These are phyloP conservation scores for Anarsia innoxiella DNA, from an alignment of 2,888 invertebrate species.

Conservation along the genomic window DNA sequence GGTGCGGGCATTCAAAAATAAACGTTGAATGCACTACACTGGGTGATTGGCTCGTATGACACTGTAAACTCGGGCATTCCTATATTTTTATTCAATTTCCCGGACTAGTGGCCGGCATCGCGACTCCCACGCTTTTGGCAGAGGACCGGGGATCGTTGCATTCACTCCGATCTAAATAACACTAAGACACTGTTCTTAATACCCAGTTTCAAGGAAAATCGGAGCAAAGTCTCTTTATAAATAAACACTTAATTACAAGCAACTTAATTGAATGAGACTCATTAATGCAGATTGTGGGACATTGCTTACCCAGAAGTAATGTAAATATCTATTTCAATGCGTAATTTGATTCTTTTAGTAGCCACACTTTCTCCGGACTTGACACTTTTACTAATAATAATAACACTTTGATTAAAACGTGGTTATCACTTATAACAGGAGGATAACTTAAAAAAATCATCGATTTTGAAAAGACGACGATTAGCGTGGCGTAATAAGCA, in stretches of 20 bases:
- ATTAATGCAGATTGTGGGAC: constrained; percentile 1
- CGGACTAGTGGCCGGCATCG: constrained; percentile 31
- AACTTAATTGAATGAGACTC: constrained; percentile 3
- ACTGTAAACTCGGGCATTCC: too few relatives aligned
- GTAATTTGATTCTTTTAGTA: background rate
- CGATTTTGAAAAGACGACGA: too few relatives aligned
- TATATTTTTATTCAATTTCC: constrained; percentile 31
- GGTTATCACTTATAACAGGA: too few relatives aligned
- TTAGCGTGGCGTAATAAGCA: too few relatives aligned
- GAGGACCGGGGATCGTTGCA: constrained; percentile 51
- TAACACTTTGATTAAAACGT: too few relatives aligned
- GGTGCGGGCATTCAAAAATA: too few relatives aligned
- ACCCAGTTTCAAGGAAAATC: constrained; percentile 57
- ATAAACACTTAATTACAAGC: constrained; percentile 6
- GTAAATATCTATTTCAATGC: constrained; percentile 2
- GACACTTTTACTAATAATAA: too few relatives aligned
- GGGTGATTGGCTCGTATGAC: too few relatives aligned
- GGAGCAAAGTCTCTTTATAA: constrained; percentile 22
- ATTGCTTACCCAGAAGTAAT: constrained; percentile 2
- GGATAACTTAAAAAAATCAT: too few relatives aligned
- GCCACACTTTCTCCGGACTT: background rate
- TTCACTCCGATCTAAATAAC: constrained; percentile 60
- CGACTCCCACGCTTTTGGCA: constrained; percentile 66
- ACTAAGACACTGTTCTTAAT: constrained; percentile 59
- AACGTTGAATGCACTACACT: too few relatives aligned